Base-by-base conservation (phyloP, 2,797 vertebrate genomes). In the Sebastes variabilis region DNA sequence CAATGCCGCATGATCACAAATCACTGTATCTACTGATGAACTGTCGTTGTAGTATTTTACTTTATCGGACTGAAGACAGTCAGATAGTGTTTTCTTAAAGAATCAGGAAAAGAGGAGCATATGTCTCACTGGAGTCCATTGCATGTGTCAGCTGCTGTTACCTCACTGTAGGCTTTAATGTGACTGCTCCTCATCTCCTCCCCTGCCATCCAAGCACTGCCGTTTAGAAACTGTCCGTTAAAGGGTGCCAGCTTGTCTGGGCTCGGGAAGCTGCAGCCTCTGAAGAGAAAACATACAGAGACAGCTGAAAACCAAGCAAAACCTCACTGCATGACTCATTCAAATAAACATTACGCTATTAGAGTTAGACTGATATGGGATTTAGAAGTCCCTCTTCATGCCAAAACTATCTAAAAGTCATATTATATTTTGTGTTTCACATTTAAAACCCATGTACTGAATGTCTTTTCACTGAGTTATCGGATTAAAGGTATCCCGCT, bases 151-250 rank as follows among this genome's bases (percentile, higher is more conserved):
- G 58, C 25, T 64, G 32, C 3, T 18, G 8, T 85, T 94, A 95
- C 95, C 93, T 96, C 93, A 86, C 76, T 81, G 54, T 75, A 83
- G 81, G 81, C 79, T 79, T 89, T 87, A 72, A 84, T 78, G 87
- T 88, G 92, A 64, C 84, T 14, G 60, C 89, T 89, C 65, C 68
- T 91, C 69, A 71, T 67, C 1, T 75, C 27, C 25, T 94, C 92
- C 8, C 64, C 62, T 56, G 94, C 92, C 64, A 84, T 81, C 83
- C 89, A 90, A 29, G 88, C 71, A 24, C 93, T 60, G 34, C 93
- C 92, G 62, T 93, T 95, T 72, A 92, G 73, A 65, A 89, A 85
- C 71, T 95, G 94, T 77, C 93, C 92, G 66, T 95, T 94, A 82
- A 95, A 84, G 2, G 92, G 90, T 64, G 93, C 80, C 69, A 93